These are phyloP conservation scores for Procavia capensis DNA, from an alignment of 2,113 vertebrate species.

Conservation along the genomic window DNA sequence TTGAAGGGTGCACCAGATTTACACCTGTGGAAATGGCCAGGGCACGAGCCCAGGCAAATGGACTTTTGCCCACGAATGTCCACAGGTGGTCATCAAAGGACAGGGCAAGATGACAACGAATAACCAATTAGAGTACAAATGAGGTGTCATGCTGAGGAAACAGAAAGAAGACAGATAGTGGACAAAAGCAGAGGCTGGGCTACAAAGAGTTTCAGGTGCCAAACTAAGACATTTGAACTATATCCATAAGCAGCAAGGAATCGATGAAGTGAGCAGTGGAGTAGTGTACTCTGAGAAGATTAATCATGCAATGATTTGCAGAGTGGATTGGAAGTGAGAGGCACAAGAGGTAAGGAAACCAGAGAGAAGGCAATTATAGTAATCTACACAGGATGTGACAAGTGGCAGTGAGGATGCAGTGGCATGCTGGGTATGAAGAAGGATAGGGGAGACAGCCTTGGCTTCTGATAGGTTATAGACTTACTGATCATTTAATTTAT, in stretches of 20 bases:
- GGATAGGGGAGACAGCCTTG: neutral
- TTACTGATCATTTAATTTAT: constrained; percentile 28
- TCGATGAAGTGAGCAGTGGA: neutral
- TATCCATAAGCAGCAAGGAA: neutral
- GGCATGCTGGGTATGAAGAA: neutral
- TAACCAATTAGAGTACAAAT: neutral
- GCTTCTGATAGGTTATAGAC: neutral
- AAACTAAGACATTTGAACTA: neutral
- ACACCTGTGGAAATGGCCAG: neutral
- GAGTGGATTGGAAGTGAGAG: neutral
- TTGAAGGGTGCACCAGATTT: neutral
- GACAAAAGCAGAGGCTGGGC: neutral
- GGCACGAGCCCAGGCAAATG: neutral
- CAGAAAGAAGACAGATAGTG: neutral
- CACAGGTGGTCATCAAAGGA: neutral
- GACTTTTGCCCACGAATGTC: neutral
- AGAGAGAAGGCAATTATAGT: neutral
- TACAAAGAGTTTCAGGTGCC: neutral
- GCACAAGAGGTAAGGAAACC: neutral
- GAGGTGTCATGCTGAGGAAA: constrained; percentile 30
- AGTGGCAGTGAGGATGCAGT: neutral
- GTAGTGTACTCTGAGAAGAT: neutral
- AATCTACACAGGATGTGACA: neutral
- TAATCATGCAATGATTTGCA: neutral
- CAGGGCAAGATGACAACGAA: neutral